Conservation (phyloP, 2,113 vertebrate genomes). For the Rattus norvegicus region DNA sequence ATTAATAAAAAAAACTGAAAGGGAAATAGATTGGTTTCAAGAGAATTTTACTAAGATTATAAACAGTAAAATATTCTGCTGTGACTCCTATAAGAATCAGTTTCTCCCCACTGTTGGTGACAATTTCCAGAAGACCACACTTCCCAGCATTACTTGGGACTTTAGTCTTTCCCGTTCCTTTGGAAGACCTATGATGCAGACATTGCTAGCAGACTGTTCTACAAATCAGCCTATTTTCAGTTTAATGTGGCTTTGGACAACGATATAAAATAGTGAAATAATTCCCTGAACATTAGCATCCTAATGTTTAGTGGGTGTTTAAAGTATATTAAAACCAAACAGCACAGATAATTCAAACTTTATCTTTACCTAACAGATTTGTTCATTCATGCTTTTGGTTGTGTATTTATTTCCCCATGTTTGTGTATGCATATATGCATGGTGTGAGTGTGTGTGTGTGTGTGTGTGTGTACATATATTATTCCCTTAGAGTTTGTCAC, state of each 20-base stretch:
- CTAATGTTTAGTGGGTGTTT: background rate
- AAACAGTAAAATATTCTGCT: conserved; percentile 10
- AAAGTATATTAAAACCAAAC: conserved; percentile 37
- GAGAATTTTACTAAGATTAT: conserved; percentile 7
- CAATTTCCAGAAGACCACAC: conserved; percentile 4
- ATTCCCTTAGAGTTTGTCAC: conserved; percentile 33
- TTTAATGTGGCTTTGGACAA: conserved; percentile 39
- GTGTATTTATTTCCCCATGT: background rate
- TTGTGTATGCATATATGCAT: background rate
- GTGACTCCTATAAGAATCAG: background rate
- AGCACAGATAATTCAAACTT: background rate
- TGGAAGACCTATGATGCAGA: conserved; percentile 8
- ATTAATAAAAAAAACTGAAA: background rate
- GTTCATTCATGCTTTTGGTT: background rate
- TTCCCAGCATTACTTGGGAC: background rate
- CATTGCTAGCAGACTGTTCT: conserved; percentile 1
- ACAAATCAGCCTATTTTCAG: background rate
- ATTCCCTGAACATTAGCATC: background rate
- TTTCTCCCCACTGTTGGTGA: background rate
- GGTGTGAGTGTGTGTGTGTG: background rate
- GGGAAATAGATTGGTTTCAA: conserved; percentile 54
- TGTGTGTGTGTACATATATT: background rate
- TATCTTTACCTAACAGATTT: conserved; percentile 37
- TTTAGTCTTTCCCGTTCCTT: conserved; percentile 3
- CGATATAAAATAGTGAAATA: conserved; percentile 44